Evolutionary conservation across 2,797 vertebrate genomes (phyloP).

Genomic region (Phaenicophaeus curvirostris): DNA sequence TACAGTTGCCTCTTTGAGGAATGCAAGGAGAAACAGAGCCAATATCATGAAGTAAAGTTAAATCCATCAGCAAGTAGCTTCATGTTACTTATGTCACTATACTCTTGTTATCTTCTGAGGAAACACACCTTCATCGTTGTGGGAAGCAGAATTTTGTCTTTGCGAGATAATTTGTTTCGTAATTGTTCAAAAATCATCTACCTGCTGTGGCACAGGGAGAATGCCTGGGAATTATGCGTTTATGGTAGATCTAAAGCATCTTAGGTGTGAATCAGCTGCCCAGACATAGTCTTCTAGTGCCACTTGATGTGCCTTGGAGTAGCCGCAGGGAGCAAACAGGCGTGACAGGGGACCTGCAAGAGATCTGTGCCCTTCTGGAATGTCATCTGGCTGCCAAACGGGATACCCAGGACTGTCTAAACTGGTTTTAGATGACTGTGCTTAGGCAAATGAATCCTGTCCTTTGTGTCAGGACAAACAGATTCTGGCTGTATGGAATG

Average conservation of each 20-base stretch:
- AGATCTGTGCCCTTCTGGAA: not conserved
- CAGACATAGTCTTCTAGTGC: accelerated
- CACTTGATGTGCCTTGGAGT: not conserved
- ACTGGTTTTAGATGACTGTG: not conserved
- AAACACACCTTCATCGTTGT: accelerated
- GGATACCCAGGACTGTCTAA: not conserved
- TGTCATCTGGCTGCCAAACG: not conserved
- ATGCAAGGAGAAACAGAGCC: not conserved
- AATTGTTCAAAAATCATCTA: not conserved
- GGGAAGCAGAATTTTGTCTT: not conserved
- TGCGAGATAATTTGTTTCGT: not conserved
- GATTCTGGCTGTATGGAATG: not conserved
- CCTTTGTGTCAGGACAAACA: constrained; percentile 19
- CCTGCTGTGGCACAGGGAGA: not conserved
- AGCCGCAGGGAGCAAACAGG: accelerated
- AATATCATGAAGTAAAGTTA: not conserved
- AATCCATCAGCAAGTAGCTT: not conserved
- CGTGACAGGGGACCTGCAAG: accelerated
- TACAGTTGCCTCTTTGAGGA: not conserved
- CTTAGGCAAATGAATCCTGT: not conserved
- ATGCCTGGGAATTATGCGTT: not conserved
- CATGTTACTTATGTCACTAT: not conserved
- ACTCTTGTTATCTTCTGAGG: not conserved
- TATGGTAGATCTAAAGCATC: not conserved
- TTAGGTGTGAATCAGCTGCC: not conserved